Base-by-base conservation (phyloP, 2,888 invertebrate genomes). In the Physocephala rufipes region DNA sequence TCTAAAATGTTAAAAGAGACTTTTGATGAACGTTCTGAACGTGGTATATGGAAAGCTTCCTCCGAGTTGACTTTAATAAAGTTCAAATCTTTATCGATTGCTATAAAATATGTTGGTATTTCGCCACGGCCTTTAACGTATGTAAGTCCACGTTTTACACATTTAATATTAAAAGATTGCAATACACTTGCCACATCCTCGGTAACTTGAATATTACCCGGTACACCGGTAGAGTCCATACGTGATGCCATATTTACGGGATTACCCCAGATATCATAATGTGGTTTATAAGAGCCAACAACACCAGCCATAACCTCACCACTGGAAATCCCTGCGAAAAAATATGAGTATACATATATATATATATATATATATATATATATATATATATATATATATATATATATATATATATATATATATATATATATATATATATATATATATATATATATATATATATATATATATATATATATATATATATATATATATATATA, bases 211-310 rank as follows among this genome's bases (percentile, higher is more conserved):
- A 95, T 93, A 84, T 90, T 89, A 55, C 93, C 93, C 1, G 91
- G 89, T 75, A 91, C 88, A 9, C 97, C 97, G 1, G 94, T 95
- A 0, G 95, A 95, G 82, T 97, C 97, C 96, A 98, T 96, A 79
- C 98, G 89, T 0, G 96, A 96, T 2, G 98, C 96, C 90, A 98
- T 93, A 86, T 98, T 98, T 0, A 97, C 97, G 0, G 97, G 93
- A 85, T 97, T 94, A 0, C 97, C 97, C 97, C 97, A 98, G 80
- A 97, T 96, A 83, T 98, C 97, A 84, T 97, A 97, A 61, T 96
- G 89, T 0, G 97, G 97, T 82, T 97, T 97, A 74, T 94, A 91
- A 0, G 95, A 94, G 0, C 97, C 97, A 2, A 97, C 95, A 0
- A 98, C 97, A 2, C 97, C 97, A 0, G 97, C 97, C 74, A 96